A percentile compares a stretch with the other conserved stretches of the same genome.
These are phyloP conservation scores for Coturnix japonica DNA, from an alignment of 2,113 vertebrate species.

Conservation along the genomic window DNA sequence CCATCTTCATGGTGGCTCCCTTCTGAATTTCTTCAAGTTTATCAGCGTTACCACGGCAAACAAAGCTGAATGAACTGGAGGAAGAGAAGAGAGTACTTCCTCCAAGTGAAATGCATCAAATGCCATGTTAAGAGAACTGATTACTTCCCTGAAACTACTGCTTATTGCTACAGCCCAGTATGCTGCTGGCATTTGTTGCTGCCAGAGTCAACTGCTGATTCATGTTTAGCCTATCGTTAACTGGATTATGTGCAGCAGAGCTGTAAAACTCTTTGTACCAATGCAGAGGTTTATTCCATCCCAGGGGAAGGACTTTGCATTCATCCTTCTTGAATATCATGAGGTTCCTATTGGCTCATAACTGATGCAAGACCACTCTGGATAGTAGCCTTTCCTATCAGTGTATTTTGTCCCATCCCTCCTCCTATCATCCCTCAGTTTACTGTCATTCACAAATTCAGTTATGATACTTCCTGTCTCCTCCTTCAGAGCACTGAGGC, in stretches of 20 bases:
- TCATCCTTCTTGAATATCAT: neutral
- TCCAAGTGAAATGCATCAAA: neutral
- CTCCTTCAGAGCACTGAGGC: neutral
- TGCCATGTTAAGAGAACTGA: neutral
- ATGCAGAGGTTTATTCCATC: neutral
- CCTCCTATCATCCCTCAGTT: neutral
- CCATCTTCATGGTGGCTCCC: neutral
- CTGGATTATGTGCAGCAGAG: accelerated
- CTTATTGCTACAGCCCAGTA: neutral
- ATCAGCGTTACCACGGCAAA: neutral
- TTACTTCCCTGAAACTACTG: neutral
- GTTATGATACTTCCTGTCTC: neutral
- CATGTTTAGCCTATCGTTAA: accelerated
- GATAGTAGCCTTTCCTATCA: neutral
- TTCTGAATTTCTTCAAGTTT: neutral
- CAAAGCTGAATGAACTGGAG: neutral
- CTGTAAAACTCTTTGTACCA: neutral
- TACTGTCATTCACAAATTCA: neutral
- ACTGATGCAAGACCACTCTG: neutral
- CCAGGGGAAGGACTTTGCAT: neutral
- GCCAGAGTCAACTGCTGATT: neutral
- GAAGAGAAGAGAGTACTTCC: neutral
- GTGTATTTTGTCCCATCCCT: accelerated
- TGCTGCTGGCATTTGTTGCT: neutral
- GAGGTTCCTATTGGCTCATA: neutral